Evolutionary conservation across 2,113 vertebrate genomes (phyloP).

Genomic region (Theristicus caerulescens): DNA sequence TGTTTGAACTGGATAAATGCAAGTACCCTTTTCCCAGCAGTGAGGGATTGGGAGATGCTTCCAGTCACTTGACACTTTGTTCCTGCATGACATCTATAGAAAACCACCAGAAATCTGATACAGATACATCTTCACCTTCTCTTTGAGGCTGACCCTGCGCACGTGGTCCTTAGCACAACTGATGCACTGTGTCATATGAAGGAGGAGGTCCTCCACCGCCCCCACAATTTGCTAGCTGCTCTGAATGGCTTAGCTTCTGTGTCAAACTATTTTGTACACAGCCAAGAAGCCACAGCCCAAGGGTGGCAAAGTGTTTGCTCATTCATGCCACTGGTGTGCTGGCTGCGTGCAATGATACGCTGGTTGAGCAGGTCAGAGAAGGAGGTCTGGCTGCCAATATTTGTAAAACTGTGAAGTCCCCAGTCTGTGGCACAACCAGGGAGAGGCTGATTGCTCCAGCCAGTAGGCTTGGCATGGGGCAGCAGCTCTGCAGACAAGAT

Average conservation of each 20-base stretch:
- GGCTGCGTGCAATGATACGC: rapidly evolving
- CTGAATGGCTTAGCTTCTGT: background rate
- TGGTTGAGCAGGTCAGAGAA: background rate
- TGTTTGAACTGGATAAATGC: background rate
- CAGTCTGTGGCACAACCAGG: no score
- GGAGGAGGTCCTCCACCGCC: background rate
- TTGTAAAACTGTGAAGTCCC: background rate
- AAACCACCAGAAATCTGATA: background rate
- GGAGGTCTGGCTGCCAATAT: background rate
- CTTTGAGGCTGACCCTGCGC: background rate
- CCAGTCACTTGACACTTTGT: background rate
- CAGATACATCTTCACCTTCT: background rate
- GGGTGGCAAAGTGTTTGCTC: background rate
- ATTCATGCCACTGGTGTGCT: rapidly evolving
- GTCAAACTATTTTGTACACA: background rate
- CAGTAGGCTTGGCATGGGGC: background rate
- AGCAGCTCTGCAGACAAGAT: background rate
- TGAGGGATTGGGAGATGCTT: background rate
- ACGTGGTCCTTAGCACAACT: background rate
- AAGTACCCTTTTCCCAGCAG: background rate
- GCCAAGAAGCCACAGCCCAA: background rate
- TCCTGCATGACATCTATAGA: background rate
- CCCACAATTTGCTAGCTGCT: background rate
- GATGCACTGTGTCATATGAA: background rate
- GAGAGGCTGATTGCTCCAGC: background rate